Evolutionary conservation across 2,888 invertebrate species (phyloP), one percentile per base, ranked within the genome.

Genomic region (Escarpia spicata): DNA sequence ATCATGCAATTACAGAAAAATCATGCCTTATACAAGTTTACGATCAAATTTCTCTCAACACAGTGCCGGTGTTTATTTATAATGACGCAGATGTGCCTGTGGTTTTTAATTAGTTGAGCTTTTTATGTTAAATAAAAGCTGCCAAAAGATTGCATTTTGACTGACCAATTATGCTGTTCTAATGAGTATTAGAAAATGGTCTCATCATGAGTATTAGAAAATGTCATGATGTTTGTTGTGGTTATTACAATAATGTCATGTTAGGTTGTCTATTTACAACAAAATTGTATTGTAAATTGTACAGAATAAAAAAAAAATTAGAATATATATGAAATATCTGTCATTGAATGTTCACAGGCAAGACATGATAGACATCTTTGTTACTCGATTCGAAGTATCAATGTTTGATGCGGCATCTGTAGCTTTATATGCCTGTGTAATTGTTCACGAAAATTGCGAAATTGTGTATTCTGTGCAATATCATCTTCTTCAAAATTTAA

Each of bases 1-100:
- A 75, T 75, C 75, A 75, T 75, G 75, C 75, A 75, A 19, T 26
- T 75, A 26, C 3, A 75, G 75, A 75, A 26, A 52, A 75, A 75
- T 75, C 75, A 75, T n/a, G 75, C 75, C 75, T 75, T 75, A 75
- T 75, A 15, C 75, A 75, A 75, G 75, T 75, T 75, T 75, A 26
- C 19, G n/a, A 75, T 75, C 19, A 19, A 26, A 75, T 75, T 75
- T 75, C 75, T 75, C 75, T 75, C 75, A 75, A 75, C 19, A 26
- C 75, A 6, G 75, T 75, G 26, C 75, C 19, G 26, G 6, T 75
- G n/a, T 75, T 0, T 75, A 75, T 75, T 75, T 26, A 15, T 75
- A 75, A 26, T 75, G n/a, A 75, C 19, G 75, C 75, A 75, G 75
- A 75, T 26, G 0, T 19, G 60, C 60, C 26, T 60, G 60, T 60